Conservation (phyloP, 2,888 invertebrate species). For the Cyclophora punctaria region DNA sequence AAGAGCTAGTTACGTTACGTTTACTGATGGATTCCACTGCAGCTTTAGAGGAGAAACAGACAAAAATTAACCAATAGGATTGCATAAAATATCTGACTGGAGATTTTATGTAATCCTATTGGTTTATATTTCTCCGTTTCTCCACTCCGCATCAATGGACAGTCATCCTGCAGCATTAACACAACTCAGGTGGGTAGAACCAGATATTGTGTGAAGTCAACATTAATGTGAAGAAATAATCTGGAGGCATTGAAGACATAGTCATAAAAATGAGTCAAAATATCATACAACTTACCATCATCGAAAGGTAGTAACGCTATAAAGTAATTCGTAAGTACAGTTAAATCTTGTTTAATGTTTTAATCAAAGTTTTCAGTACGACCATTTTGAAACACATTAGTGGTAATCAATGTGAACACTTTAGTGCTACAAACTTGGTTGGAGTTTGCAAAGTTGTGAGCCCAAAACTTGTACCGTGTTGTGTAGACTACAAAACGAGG, state of each 20-base stretch:
- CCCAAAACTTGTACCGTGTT: slow-evolving; percentile 27
- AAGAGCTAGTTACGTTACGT: too few relatives aligned
- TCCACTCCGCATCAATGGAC: too few relatives aligned
- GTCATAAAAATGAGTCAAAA: not conserved
- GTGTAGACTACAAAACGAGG: slow-evolving; percentile 38
- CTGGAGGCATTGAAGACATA: not conserved
- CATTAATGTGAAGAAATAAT: not conserved
- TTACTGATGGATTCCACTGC: too few relatives aligned
- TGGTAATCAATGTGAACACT: slow-evolving; percentile 21
- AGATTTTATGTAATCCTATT: too few relatives aligned
- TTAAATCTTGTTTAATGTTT: not conserved
- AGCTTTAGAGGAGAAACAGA: too few relatives aligned
- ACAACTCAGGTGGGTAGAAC: too few relatives aligned
- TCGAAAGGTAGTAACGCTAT: not conserved
- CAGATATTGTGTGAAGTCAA: too few relatives aligned
- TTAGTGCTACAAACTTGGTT: slow-evolving; percentile 29
- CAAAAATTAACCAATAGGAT: too few relatives aligned
- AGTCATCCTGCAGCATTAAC: too few relatives aligned
- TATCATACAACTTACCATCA: not conserved
- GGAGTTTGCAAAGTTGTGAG: slow-evolving; percentile 27
- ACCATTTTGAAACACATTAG: slow-evolving; percentile 23
- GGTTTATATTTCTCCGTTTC: too few relatives aligned
- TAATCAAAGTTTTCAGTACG: slow-evolving; percentile 4
- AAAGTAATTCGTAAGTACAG: not conserved
- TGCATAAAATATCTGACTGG: too few relatives aligned